phyloP scores from a whole-genome alignment of 2,113 vertebrate genomes.

The Xenopus laevis region DNA sequence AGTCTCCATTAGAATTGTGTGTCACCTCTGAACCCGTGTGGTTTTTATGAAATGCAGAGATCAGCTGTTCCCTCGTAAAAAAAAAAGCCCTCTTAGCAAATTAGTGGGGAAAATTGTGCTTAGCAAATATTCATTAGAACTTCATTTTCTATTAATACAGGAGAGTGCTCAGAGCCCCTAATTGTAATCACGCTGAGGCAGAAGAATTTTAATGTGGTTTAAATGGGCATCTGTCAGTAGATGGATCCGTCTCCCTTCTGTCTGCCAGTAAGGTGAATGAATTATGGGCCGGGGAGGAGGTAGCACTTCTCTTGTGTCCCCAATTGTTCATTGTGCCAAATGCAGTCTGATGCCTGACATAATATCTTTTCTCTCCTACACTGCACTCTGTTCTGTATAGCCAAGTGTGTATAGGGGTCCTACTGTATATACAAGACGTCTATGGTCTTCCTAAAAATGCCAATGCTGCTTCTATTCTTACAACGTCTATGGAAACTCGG shows the following conservation, averaged over 20 bases:
- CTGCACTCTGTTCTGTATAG: no score
- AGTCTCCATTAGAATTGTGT: no score
- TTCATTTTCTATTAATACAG: constrained; percentile 66
- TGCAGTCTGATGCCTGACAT: constrained; percentile 24
- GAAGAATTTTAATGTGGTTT: constrained; percentile 67
- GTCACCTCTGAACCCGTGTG: no score
- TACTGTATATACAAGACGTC: no score
- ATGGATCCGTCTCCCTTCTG: constrained; percentile 55
- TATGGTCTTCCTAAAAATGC: no score
- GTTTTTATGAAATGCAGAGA: no score
- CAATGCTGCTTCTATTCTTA: no score
- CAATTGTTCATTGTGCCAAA: constrained; percentile 23
- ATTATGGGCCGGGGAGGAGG: constrained; percentile 56
- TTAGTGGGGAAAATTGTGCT: constrained; percentile 59
- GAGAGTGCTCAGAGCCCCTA: constrained; percentile 59
- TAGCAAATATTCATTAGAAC: constrained; percentile 63
- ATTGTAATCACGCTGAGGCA: constrained; percentile 61
- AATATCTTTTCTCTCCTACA: constrained; percentile 27
- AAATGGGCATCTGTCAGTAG: constrained; percentile 69
- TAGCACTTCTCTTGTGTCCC: constrained; percentile 12
- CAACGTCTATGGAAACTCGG: no score
- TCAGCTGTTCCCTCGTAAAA: no score
- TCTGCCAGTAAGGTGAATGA: constrained; percentile 58
- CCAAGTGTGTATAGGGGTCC: no score
- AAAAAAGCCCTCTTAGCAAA: constrained; percentile 52